A percentile compares a stretch with the other conserved stretches of the same genome.
Conservation (phyloP, 2,113 vertebrate genomes). For the Corynorhinus townsendii region DNA sequence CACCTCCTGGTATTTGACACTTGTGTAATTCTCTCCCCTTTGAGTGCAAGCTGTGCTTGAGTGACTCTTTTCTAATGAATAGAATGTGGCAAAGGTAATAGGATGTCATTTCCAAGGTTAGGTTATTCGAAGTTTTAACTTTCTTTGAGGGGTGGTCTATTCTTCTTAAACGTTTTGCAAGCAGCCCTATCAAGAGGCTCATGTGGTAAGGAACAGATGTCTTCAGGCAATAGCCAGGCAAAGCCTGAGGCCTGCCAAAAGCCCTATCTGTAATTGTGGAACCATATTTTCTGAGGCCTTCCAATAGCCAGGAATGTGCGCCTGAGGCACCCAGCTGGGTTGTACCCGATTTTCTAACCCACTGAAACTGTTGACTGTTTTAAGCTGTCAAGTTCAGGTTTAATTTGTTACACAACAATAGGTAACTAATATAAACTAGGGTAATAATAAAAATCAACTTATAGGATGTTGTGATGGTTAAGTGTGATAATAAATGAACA, state of each 20-base stretch:
- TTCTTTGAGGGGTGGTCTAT: not conserved
- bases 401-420: not conserved
- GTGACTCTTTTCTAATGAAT: not conserved
- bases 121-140: not conserved
- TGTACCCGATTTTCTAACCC: not conserved
- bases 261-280: fast-evolving
- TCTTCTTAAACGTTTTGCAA: not conserved
- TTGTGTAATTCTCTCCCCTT: not conserved
- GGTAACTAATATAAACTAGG: not conserved
- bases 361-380: not conserved
- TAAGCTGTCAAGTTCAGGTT: not conserved
- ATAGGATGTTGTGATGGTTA: not conserved
- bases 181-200: not conserved
- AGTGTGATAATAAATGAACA: not conserved
- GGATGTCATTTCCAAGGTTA: not conserved
- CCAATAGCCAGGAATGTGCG: not conserved
- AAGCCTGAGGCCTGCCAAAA: not conserved
- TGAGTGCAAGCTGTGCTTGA: fast-evolving
- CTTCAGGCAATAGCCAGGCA: not conserved
- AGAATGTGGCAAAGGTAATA: not conserved
- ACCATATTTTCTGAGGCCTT: not conserved
- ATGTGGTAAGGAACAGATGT: not conserved
- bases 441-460: not conserved
- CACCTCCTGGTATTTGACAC: not conserved
- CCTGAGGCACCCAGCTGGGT: not conserved